Evolutionary conservation across 2,888 invertebrate genomes (phyloP).

Genomic region (Punctoribates punctum): DNA sequence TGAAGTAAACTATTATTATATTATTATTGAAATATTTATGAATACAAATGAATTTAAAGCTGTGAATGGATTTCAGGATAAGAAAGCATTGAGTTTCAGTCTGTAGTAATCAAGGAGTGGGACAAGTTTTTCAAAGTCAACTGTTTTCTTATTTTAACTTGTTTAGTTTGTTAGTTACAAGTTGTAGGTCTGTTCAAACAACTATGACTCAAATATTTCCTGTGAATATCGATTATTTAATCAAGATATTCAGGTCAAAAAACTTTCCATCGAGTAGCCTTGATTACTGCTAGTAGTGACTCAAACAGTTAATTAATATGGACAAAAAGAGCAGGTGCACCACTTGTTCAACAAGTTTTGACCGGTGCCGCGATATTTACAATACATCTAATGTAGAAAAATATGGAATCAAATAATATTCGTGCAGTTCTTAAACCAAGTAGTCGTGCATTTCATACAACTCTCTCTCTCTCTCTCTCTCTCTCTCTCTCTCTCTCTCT

Average conservation of each 20-base stretch:
- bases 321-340: slow-evolving; percentile 8
- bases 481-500: slow-evolving; percentile 35
- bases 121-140: too few relatives aligned
- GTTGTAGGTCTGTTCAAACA: too few relatives aligned
- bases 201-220: too few relatives aligned
- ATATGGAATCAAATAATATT: not conserved
- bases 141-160: too few relatives aligned
- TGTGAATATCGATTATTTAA: too few relatives aligned
- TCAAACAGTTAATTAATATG: slow-evolving; percentile 11
- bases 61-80: not conserved
- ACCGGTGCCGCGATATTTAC: too few relatives aligned
- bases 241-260: too few relatives aligned
- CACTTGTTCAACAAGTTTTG: slow-evolving; percentile 9
- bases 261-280: not conserved
- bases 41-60: not conserved
- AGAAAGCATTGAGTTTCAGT: not conserved
- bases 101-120: too few relatives aligned
- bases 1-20: not conserved
- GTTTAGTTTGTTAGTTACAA: too few relatives aligned
- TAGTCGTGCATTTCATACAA: slow-evolving; percentile 19
- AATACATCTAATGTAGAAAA: not conserved
- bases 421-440: not conserved
- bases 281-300: not conserved
- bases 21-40: not conserved
- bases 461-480: slow-evolving; percentile 22